Evolutionary conservation across 2,888 invertebrate genomes (phyloP), one percentile per base, ranked within the genome.

Genomic region (Xanthorhoe designata): DNA sequence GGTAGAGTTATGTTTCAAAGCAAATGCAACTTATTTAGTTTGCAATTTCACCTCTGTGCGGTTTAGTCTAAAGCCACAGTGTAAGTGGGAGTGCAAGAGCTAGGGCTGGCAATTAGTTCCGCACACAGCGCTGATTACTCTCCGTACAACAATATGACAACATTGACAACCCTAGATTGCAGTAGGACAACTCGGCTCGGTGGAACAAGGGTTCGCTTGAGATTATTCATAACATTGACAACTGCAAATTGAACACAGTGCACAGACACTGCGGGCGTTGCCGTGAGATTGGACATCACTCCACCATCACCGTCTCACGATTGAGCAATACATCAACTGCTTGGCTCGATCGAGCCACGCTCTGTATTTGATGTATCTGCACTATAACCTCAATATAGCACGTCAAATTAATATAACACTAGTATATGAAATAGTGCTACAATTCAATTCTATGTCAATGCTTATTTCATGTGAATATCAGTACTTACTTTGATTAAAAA

Each of bases 51-150:
- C 29, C 18, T 53, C 45, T 52, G n/a, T n/a, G 57, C 1, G 19
- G 3, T 29, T 35, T 6, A 0, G 32, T 17, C n/a, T 24, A 17
- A 10, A 51, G 52, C 15, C 56, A 51, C 52, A 58, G 52, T 15
- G n/a, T 18, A 17, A 49, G 17, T 4, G 35, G 19, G 3, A 50
- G 59, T 15, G 49, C 10, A n/a, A 50, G 49, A 53, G 53, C 61
- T 66, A 68, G 64, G 55, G 61, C 56, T 61, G 47, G 50, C 64
- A 60, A 62, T 66, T 64, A 62, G 64, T 54, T 62, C 51, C 19
- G 54, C 64, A 71, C 63, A 68, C 70, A 62, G 59, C 64, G 53
- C 66, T 62, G 68, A 62, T 62, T 66, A 68, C 56, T 61, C 59
- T 53, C 61, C 64, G 53, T n/a, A 38, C 57, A 19, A 61, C 61